Conservation (phyloP, 2,888 invertebrate genomes). For the Pristionchus mayeri region DNA sequence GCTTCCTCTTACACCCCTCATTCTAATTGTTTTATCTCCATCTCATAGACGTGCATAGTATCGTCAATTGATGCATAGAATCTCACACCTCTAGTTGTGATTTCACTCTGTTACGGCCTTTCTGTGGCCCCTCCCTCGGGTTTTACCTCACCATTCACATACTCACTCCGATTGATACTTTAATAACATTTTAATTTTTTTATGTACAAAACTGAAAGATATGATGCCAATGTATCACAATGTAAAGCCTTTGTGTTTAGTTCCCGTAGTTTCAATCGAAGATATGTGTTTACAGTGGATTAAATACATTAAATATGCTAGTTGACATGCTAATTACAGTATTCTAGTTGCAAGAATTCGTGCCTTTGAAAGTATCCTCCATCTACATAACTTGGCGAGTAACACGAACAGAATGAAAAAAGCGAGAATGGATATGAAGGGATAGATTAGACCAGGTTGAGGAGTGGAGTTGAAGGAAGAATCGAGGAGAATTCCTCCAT, state of each 20-base stretch:
- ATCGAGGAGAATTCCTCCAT: slow-evolving; percentile 8
- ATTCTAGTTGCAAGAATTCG: slow-evolving; percentile 39
- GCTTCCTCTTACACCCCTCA: neutral
- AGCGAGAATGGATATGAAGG: slow-evolving; percentile 3
- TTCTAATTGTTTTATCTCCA: neutral
- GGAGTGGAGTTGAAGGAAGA: slow-evolving; percentile 26
- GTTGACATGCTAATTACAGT: slow-evolving; percentile 30
- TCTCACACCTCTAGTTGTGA: neutral
- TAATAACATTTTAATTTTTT: neutral
- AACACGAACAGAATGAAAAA: slow-evolving; percentile 38
- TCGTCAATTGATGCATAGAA: slow-evolving; percentile 15
- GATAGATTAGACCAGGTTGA: slow-evolving; percentile 47
- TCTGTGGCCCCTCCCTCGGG: slow-evolving; percentile 6
- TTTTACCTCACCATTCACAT: slow-evolving; percentile 14
- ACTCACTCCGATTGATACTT: slow-evolving; percentile 27
- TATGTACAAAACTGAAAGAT: slow-evolving; percentile 17
- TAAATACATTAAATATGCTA: too few relatives aligned
- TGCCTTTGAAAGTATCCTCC: neutral
- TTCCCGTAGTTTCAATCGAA: slow-evolving; percentile 30
- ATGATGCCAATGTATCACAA: slow-evolving; percentile 21
- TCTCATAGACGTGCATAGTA: slow-evolving; percentile 6
- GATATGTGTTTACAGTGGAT: neutral
- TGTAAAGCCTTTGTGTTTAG: slow-evolving; percentile 19
- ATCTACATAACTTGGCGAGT: slow-evolving; percentile 48
- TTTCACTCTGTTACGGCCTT: slow-evolving; percentile 24